Evolutionary conservation across 2,113 vertebrate genomes (phyloP).

Genomic region (Mustela nigripes): DNA sequence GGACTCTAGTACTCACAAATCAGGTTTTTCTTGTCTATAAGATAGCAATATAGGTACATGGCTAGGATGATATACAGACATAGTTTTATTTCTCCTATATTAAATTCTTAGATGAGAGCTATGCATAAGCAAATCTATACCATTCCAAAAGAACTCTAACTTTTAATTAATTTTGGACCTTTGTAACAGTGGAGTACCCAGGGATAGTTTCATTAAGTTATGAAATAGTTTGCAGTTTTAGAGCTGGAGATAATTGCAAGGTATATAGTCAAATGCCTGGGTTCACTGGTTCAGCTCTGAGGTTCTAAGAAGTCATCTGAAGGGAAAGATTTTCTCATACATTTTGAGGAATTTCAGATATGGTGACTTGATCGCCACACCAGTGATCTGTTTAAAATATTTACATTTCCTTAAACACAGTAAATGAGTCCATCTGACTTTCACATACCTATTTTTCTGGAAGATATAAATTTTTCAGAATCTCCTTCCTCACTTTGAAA

Average conservation of each 20-base stretch:
- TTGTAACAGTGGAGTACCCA: not conserved
- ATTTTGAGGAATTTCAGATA: not conserved
- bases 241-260: not conserved
- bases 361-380: not conserved
- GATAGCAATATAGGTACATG: not conserved
- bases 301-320: not conserved
- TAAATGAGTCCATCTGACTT: not conserved
- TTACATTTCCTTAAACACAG: not conserved
- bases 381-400: not conserved
- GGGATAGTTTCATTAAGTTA: not conserved
- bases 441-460: not conserved
- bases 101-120: not conserved
- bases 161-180: conserved; percentile 6
- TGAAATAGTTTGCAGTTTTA: not conserved
- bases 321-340: not conserved
- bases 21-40: not conserved
- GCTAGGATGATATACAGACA: not conserved
- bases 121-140: not conserved
- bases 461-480: not conserved
- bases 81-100: not conserved
- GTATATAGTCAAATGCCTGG: not conserved
- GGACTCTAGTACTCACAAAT: not conserved
- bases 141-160: conserved; percentile 3
- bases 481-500: not conserved
- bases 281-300: not conserved